Evolutionary conservation across 2,113 vertebrate genomes (phyloP), one percentile per base, ranked within the genome.

Genomic region (Carollia perspicillata): DNA sequence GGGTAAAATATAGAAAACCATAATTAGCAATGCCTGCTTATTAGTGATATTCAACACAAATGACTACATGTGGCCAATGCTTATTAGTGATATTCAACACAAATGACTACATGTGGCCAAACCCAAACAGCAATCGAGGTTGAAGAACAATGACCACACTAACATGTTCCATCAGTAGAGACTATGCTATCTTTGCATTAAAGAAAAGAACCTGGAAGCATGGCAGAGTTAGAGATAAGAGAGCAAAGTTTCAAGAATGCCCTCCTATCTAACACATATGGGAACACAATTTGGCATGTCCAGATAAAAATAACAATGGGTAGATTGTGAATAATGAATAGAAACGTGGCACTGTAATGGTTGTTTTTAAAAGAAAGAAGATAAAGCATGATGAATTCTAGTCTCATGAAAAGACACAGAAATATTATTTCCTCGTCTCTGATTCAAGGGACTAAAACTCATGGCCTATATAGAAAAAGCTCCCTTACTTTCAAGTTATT

Each of bases 291-390:
- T 74, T 33, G 28, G 23, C 20, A 44, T 44, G 37, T 66, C 17
- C 81, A 94, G 58, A 74, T 23, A 81, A 92, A 95, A 4, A 74
- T 26, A 86, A 80, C 55, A 95, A 72, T 84, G 22, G 65, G 5
- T 16, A 35, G 77, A 77, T 66, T 84, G 90, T 88, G 63, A 72
- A 85, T 79, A 86, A 84, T 88, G 77, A 94, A 74, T 33, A 86
- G 68, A 89, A 88, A 91, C 35, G 22, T 33, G 30, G 33, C 69
- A 17, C 5, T 93, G 55, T 60, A n/a, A 49, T 89, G 96, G 13
- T 90, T 78, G 84, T 74, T 89, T 74, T 5, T 30, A 44, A 74
- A 77, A 75, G 83, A 30, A 90, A 55, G 14, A 58, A 81, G 63
- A 66, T 42, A 95, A 75, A 89, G 30, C 58, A 28, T 47, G 55